Conservation (phyloP, 2,113 vertebrate species). For the Balaeniceps rex region DNA sequence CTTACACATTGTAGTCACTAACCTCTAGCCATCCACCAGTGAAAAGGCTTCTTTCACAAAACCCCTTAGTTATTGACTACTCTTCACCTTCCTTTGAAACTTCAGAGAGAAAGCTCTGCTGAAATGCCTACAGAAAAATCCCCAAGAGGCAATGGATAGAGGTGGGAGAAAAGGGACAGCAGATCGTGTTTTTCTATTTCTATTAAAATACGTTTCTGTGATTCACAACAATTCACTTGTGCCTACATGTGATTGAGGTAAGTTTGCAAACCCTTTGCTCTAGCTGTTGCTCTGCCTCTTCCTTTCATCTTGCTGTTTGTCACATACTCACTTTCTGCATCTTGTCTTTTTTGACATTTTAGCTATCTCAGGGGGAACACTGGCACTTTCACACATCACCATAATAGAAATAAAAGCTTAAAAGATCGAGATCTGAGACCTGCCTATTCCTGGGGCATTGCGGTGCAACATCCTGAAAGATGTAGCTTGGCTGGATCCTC, state of each 20-base stretch:
- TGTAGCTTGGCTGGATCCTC: neutral
- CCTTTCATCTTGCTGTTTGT: constrained; percentile 17
- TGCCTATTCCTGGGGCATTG: constrained; percentile 20
- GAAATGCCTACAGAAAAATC: neutral
- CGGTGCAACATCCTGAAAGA: constrained; percentile 5
- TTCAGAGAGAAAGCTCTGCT: neutral
- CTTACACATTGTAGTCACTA: neutral
- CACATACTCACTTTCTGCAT: constrained; percentile 11
- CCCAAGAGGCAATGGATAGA: neutral
- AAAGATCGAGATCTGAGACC: constrained; percentile 14
- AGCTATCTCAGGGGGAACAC: neutral
- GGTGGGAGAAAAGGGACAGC: neutral
- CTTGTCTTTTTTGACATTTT: constrained; percentile 44
- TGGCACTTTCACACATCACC: constrained; percentile 21
- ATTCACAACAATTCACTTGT: neutral
- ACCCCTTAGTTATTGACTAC: neutral
- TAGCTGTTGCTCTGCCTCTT: constrained; percentile 4
- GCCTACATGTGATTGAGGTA: neutral
- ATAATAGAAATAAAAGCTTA: constrained; percentile 45
- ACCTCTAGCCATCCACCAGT: neutral
- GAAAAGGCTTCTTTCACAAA: neutral
- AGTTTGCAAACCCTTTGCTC: constrained; percentile 15
- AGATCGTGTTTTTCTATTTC: neutral
- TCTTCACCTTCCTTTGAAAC: neutral
- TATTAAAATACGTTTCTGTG: neutral